phyloP scores from a whole-genome alignment of 2,888 invertebrate species.

The Agonopterix heracliana region DNA sequence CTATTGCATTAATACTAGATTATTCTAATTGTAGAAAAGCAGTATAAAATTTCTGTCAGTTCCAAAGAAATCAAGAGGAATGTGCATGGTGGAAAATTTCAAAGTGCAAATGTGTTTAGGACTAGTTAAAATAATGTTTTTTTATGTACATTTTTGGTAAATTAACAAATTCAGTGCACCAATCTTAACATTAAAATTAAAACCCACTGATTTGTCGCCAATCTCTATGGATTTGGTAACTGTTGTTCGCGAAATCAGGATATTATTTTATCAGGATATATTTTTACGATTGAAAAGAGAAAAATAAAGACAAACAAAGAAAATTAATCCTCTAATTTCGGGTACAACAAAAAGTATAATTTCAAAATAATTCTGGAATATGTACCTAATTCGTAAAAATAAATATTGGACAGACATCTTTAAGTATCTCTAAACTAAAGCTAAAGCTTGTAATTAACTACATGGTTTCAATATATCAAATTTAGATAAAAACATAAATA shows the following conservation, averaged over 20 bases:
- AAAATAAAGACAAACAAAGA: no score
- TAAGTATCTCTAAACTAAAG: conserved; percentile 30
- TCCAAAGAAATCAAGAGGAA: conserved; percentile 6
- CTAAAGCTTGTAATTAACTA: conserved; percentile 12
- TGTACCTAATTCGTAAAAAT: conserved; percentile 11
- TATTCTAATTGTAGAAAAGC: neutral
- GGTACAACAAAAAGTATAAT: no score
- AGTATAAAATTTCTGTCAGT: conserved; percentile 2
- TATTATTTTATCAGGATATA: neutral
- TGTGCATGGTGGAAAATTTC: conserved; percentile 3
- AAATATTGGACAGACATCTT: conserved; percentile 42
- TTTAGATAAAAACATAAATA: conserved; percentile 10
- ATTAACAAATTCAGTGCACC: conserved; percentile 23
- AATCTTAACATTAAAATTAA: conserved; percentile 7
- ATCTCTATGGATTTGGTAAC: conserved; percentile 1
- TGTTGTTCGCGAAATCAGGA: neutral
- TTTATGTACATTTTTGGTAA: conserved; percentile 58
- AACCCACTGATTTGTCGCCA: conserved; percentile 1
- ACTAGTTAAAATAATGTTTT: conserved; percentile 43
- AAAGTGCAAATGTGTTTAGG: conserved; percentile 18
- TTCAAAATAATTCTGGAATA: no score
- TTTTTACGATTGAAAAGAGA: no score
- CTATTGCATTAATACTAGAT: conserved; percentile 2
- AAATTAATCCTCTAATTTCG: no score
- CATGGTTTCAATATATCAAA: conserved; percentile 11